Conservation (phyloP, 2,888 invertebrate species). For the Enchytraeus crypticus region DNA sequence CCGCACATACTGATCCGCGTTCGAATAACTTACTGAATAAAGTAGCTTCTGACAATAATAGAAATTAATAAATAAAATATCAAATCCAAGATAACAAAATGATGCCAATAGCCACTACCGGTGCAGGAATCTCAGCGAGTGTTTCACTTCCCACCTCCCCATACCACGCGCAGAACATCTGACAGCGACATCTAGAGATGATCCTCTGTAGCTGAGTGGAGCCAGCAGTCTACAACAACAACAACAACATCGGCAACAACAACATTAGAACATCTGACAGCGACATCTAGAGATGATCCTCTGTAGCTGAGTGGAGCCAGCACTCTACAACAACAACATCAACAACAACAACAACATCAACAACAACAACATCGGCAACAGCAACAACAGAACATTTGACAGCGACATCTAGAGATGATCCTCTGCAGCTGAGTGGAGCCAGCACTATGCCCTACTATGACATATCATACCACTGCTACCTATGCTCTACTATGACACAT, state of each 20-base stretch:
- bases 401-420: conserved; percentile 92
- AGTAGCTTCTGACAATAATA: too few relatives aligned
- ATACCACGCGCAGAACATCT: conserved; percentile 91
- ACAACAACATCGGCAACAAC: too few relatives aligned
- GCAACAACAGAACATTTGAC: conserved; percentile 98
- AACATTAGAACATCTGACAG: conserved; percentile 97
- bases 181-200: conserved; percentile 92
- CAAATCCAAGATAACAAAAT: too few relatives aligned
- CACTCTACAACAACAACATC: background rate
- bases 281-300: conserved; percentile 93
- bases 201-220: conserved; percentile 77
- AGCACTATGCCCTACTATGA: too few relatives aligned
- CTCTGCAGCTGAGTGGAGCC: conserved; percentile 68
- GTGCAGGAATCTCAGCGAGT: conserved; percentile 57
- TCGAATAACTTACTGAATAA: too few relatives aligned
- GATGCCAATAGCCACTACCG: too few relatives aligned
- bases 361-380: too few relatives aligned
- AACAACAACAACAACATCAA: background rate
- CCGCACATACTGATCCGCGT: too few relatives aligned
- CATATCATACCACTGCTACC: too few relatives aligned
- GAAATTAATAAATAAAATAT: too few relatives aligned
- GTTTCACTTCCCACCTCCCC: conserved; percentile 68
- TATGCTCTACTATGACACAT: too few relatives aligned
- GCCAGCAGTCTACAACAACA: background rate
- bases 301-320: conserved; percentile 62